Evolutionary conservation across 1,140 invertebrate genomes (phyloP).

Genomic region (Cephus cinctus): DNA sequence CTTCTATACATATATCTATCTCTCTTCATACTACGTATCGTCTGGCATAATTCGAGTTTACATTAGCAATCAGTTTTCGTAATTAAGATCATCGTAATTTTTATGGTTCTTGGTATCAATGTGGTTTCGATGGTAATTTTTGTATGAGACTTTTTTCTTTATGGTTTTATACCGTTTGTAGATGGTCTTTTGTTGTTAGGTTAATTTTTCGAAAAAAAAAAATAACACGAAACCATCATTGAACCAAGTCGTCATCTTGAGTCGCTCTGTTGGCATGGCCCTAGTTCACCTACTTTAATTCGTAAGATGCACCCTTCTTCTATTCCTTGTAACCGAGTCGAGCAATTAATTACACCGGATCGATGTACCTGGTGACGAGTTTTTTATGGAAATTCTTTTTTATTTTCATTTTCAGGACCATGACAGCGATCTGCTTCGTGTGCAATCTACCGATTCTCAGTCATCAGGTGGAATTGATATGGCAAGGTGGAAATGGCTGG

Average conservation of each 20-base stretch:
- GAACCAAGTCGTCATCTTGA: slow-evolving; percentile 17
- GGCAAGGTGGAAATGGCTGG: slow-evolving; percentile 91
- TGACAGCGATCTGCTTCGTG: slow-evolving; percentile 92
- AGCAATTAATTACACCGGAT: not conserved
- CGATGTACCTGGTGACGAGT: not conserved
- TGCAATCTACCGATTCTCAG: slow-evolving; percentile 92
- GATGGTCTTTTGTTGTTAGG: too few species aligned
- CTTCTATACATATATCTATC: too few species aligned
- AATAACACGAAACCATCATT: slow-evolving; percentile 20
- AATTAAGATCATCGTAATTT: too few species aligned
- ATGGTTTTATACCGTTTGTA: too few species aligned
- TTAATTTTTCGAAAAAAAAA: too few species aligned
- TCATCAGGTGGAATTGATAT: slow-evolving; percentile 89
- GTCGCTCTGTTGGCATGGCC: slow-evolving; percentile 47
- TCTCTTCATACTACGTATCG: too few species aligned
- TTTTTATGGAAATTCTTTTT: slow-evolving; percentile 8
- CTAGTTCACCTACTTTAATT: slow-evolving; percentile 41
- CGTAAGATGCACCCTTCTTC: slow-evolving; percentile 38
- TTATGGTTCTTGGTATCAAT: too few species aligned
- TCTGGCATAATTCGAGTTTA: too few species aligned
- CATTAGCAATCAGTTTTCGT: too few species aligned
- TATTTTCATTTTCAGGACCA: slow-evolving; percentile 68
- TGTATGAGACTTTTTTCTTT: too few species aligned
- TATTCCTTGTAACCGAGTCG: slow-evolving; percentile 25
- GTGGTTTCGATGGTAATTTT: too few species aligned